Evolutionary conservation across 2,888 invertebrate genomes (phyloP), one percentile per base, ranked within the genome.

Genomic region (Oligia fasciuncula): DNA sequence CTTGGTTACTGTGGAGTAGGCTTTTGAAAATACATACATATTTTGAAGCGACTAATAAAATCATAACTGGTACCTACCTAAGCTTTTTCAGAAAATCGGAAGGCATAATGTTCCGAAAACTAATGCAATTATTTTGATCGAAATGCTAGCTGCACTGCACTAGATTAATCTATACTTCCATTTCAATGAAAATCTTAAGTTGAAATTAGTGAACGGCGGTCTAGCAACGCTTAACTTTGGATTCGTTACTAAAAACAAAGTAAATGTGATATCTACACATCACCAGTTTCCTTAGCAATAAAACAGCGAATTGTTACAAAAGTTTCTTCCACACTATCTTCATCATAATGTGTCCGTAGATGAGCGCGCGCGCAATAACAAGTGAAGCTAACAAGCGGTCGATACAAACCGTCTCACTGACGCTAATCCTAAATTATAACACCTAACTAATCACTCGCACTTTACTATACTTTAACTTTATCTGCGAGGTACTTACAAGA

Each of bases 361-460:
- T 92, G 93, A 91, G 94, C 94, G 95, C 95, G 93, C 94, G 94
- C 94, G 92, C 95, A 91, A 88, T 93, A 96, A 96, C 96, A 97
- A 97, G 96, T 95, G 95, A 93, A 89, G 88, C 95, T 97, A 96
- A 97, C 96, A 95, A 97, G 96, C 95, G 87, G 91, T 90, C 94
- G 91, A 92, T 93, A 92, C 94, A 94, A 93, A 92, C 92, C 92
- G 86, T 90, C 92, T 91, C 91, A 92, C 94, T 93, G 94, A 94
- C 93, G 93, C 93, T 96, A 93, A 96, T 93, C 93, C 94, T 95
- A 96, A 96, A 95, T 95, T 95, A 95, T 94, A 93, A 92, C 94
- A 90, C 88, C 90, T 91, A 93, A 95, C 95, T 95, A 95, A 96
- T 96, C 95, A 95, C 94, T 94, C 94, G 86, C 90, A 90, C 87